Evolutionary conservation across 2,888 invertebrate genomes (phyloP).

Genomic region (Pachydiplax longipennis): DNA sequence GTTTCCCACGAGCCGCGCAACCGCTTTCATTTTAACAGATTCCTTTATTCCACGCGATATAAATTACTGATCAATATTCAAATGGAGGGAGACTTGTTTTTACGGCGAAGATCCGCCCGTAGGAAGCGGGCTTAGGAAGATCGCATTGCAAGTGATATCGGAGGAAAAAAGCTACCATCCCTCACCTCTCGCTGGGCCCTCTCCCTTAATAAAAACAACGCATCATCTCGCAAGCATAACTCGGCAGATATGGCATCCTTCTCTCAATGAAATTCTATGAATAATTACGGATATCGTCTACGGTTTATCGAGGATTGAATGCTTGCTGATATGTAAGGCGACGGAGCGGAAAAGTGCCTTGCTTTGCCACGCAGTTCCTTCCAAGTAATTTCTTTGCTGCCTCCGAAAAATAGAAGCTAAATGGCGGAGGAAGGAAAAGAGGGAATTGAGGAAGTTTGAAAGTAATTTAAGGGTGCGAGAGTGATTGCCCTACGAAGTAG

Average conservation of each 20-base stretch:
- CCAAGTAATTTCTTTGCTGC: neutral
- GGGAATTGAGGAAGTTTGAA: neutral
- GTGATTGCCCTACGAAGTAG: no score
- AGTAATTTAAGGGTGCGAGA: no score
- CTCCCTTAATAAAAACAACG: neutral
- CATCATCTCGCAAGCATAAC: neutral
- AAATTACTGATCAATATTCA: slow-evolving; percentile 31
- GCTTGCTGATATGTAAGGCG: neutral
- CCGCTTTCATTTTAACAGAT: neutral
- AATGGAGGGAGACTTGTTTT: neutral
- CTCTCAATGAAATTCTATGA: neutral
- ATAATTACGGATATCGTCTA: neutral
- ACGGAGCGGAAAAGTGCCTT: neutral
- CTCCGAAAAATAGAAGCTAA: neutral
- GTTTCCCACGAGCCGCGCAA: neutral
- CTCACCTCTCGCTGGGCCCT: neutral
- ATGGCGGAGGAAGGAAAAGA: neutral
- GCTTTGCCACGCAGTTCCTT: neutral
- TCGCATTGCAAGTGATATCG: neutral
- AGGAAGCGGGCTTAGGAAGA: neutral
- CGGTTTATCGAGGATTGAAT: neutral
- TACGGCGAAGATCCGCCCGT: neutral
- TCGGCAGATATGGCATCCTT: neutral
- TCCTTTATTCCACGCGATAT: slow-evolving; percentile 8
- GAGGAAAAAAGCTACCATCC: neutral